Percentiles rank a stretch among this genome's conserved stretches.
These are phyloP conservation scores for Drosophila gunungcola DNA, from an alignment of 1,140 invertebrate species.

Conservation along the genomic window DNA sequence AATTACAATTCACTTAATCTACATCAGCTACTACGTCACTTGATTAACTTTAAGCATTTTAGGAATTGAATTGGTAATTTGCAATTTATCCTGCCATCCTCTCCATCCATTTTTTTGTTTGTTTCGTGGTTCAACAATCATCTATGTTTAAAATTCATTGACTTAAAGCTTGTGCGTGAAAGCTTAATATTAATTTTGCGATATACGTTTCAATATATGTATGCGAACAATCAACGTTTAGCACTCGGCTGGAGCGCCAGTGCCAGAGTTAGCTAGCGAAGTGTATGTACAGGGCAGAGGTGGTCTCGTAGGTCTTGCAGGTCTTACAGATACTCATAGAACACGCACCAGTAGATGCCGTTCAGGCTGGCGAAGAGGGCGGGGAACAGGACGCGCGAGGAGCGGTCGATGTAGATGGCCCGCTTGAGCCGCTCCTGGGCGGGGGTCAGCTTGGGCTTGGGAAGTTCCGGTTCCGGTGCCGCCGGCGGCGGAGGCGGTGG, in stretches of 20 bases:
- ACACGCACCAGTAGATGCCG: conserved; percentile 95
- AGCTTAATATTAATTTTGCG: conserved; percentile 53
- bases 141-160: conserved; percentile 71
- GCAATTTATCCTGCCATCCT: conserved; percentile 25
- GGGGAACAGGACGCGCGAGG: conserved; percentile 94
- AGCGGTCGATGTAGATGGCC: conserved; percentile 94
- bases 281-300: conserved; percentile 57
- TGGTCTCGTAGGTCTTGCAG: background rate
- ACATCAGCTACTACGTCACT: conserved; percentile 55
- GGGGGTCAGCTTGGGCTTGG: conserved; percentile 85
- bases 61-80: conserved; percentile 68
- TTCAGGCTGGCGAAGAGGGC: conserved; percentile 93
- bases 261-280: conserved; percentile 23
- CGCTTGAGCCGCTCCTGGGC: conserved; percentile 89
- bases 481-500: conserved; percentile 83
- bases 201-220: conserved; percentile 50
- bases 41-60: conserved; percentile 67
- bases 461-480: conserved; percentile 86
- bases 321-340: conserved; percentile 91
- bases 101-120: background rate
- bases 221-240: conserved; percentile 72
- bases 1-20: conserved; percentile 66
- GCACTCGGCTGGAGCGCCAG: conserved; percentile 32
- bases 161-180: conserved; percentile 64
- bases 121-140: conserved; percentile 33